A percentile compares a stretch with the other conserved stretches of the same genome.
Conservation (phyloP, 1,140 invertebrate species). For the Psix sp. region DNA sequence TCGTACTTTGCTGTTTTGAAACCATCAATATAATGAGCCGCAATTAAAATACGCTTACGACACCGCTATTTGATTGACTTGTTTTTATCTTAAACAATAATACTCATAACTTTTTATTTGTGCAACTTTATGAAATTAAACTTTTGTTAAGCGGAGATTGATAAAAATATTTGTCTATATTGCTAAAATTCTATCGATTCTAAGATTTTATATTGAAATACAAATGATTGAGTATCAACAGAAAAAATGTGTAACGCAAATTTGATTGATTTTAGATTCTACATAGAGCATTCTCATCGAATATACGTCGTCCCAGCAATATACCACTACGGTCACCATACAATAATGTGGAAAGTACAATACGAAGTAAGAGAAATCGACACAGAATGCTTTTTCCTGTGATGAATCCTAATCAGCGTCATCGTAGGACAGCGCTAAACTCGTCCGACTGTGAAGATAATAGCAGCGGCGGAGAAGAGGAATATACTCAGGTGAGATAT, state of each 20-base stretch:
- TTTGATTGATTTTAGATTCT: conserved; percentile 73
- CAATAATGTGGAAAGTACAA: conserved; percentile 66
- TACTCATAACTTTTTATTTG: background rate
- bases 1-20: conserved; percentile 12
- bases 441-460: conserved; percentile 76
- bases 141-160: too few relatives aligned
- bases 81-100: too few relatives aligned
- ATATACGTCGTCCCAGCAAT: conserved; percentile 64
- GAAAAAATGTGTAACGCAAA: too few relatives aligned
- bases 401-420: conserved; percentile 68
- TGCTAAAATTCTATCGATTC: too few relatives aligned
- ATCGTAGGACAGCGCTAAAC: conserved; percentile 67
- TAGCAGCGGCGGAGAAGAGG: conserved; percentile 76
- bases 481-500: conserved; percentile 70
- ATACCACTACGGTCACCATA: conserved; percentile 69
- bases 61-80: conserved; percentile 1
- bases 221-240: too few relatives aligned
- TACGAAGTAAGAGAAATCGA: conserved; percentile 69
- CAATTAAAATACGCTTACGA: conserved; percentile 5
- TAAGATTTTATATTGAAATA: too few relatives aligned
- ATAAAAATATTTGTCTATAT: too few relatives aligned
- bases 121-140: too few relatives aligned
- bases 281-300: conserved; percentile 69
- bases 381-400: conserved; percentile 65
- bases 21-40: conserved; percentile 7